Evolutionary conservation across 2,888 invertebrate genomes (phyloP), one percentile per base, ranked within the genome.

Genomic region (Agrotis ipsilon): DNA sequence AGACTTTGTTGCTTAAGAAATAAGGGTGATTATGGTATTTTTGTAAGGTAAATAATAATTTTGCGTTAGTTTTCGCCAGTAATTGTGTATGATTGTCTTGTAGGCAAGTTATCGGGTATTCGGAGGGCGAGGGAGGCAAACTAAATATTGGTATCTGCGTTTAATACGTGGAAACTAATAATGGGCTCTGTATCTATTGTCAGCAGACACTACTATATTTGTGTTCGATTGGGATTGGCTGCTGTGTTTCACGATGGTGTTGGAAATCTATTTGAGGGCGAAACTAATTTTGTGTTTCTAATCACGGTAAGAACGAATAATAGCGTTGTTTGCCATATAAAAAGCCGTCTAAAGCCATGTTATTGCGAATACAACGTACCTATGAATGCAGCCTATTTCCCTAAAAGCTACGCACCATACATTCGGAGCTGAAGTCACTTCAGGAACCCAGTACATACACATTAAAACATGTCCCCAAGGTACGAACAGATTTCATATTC

Each of bases 81-180:
- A 89, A 91, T 90, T 90, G 88, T 87, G 87, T 88, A 86, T 91
- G 91, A 92, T 91, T 88, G 91, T 88, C 86, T 88, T 88, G 86
- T 80, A 80, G 81, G 83, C 68, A 63, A 72, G 78, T 80, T 85
- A 85, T 82, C 78, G 80, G 72, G 77, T 77, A 75, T 69, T 73
- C 3, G 16, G 58, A 79, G 86, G 82, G 75, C 64, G 78, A 80
- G 85, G 86, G 84, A 78, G 80, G 68, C 75, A 76, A 88, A 84
- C 81, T 85, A 89, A 89, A 90, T 88, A 90, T 90, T 87, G 86
- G 75, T 78, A 83, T 75, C 77, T 72, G 78, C 68, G 75, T 77
- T 80, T 85, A 84, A 84, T 86, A 86, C 78, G 86, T 80, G 84
- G 81, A 77, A 86, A 80, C 70, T 75, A 85, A 85, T 86, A 77